phyloP scores from a whole-genome alignment of 2,888 invertebrate genomes.

The Blastobasis lacticolella region DNA sequence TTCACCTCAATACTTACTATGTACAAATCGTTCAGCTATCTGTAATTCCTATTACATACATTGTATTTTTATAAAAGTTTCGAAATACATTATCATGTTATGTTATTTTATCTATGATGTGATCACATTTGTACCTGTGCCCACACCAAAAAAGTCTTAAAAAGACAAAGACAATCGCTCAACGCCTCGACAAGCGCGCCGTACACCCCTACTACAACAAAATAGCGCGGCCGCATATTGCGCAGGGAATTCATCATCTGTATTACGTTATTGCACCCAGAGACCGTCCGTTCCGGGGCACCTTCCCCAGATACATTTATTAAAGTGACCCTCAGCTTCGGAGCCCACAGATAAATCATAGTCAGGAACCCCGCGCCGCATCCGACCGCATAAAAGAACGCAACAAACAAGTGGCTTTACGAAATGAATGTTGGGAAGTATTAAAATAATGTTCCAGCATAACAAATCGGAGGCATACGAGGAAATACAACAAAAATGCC shows the following conservation, averaged over 20 bases:
- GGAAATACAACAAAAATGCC: no score
- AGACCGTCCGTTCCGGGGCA: conserved; percentile 57
- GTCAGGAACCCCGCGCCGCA: conserved; percentile 35
- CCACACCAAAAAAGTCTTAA: not conserved
- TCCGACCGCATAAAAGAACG: conserved; percentile 51
- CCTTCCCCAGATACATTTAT: conserved; percentile 68
- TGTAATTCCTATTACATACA: no score
- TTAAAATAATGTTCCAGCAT: no score
- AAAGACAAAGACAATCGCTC: not conserved
- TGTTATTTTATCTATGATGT: not conserved
- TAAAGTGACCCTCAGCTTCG: conserved; percentile 69
- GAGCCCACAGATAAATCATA: conserved; percentile 68
- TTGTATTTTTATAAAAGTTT: no score
- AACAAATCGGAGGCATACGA: no score
- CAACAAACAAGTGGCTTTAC: conserved; percentile 19
- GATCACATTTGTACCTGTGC: not conserved
- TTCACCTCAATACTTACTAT: no score
- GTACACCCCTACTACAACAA: not conserved
- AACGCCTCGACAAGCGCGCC: not conserved
- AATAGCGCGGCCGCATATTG: conserved; percentile 4
- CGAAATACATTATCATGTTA: no score
- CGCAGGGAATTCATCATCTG: conserved; percentile 32
- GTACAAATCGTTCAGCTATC: no score
- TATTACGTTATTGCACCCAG: conserved; percentile 59
- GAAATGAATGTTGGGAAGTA: no score